Evolutionary conservation across 2,888 invertebrate genomes (phyloP).

Genomic region (Criorhina ranunculi): DNA sequence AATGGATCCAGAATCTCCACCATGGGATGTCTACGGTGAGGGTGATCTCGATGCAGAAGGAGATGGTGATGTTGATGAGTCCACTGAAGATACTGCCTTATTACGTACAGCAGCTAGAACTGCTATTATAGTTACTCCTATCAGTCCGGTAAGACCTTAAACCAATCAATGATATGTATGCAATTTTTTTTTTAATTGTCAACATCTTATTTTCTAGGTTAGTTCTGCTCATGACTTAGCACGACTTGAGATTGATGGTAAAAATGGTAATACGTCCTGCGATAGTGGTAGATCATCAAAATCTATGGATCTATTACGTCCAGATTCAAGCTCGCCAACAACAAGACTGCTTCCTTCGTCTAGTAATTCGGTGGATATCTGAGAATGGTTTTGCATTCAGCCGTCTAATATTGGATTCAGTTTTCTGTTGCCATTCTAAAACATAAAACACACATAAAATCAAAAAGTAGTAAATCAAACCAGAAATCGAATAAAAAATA

Average conservation of each 20-base stretch:
- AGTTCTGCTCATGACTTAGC: constrained; percentile 84
- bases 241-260: constrained; percentile 78
- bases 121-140: constrained; percentile 85
- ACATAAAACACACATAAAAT: neutral
- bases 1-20: constrained; percentile 84
- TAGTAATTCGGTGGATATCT: constrained; percentile 75
- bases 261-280: constrained; percentile 75
- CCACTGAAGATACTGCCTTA: constrained; percentile 86
- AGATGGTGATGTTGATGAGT: constrained; percentile 85
- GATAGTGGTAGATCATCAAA: constrained; percentile 71
- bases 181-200: neutral
- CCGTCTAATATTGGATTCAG: constrained; percentile 69
- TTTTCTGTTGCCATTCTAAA: constrained; percentile 63
- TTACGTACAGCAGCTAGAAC: constrained; percentile 85
- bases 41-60: constrained; percentile 84
- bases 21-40: constrained; percentile 85
- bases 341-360: constrained; percentile 75
- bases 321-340: constrained; percentile 78
- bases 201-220: constrained; percentile 79
- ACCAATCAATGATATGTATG: neutral
- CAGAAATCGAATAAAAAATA: neutral
- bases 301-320: constrained; percentile 79
- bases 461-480: constrained; percentile 5
- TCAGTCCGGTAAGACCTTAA: constrained; percentile 83
- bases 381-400: constrained; percentile 77